These are phyloP conservation scores for Pediacus dermestoides DNA, from an alignment of 2,888 invertebrate genomes.

Conservation along the genomic window DNA sequence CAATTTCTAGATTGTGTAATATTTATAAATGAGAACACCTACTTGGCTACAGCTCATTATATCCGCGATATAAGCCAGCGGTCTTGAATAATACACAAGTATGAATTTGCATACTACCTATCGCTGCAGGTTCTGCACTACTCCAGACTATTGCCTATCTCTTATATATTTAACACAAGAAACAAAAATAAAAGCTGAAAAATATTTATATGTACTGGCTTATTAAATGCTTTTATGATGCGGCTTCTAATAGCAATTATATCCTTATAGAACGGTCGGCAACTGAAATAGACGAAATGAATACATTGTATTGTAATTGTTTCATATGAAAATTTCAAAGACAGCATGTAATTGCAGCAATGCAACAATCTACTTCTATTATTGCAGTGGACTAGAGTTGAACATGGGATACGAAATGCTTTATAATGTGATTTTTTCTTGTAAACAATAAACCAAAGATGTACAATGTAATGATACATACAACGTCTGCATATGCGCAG, in stretches of 20 bases:
- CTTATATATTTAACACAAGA: neutral
- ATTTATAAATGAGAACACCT: slow-evolving; percentile 32
- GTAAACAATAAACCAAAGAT: too few species aligned
- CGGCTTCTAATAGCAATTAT: slow-evolving; percentile 9
- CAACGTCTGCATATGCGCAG: too few species aligned
- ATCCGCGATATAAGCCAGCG: slow-evolving; percentile 23
- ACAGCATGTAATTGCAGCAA: slow-evolving; percentile 9
- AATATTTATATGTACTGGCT: neutral
- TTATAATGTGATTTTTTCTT: too few species aligned
- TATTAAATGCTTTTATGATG: slow-evolving; percentile 2
- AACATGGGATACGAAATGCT: too few species aligned
- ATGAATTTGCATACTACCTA: slow-evolving; percentile 20
- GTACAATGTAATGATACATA: too few species aligned
- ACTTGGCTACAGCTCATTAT: slow-evolving; percentile 30
- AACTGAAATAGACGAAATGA: slow-evolving; percentile 4
- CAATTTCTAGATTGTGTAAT: slow-evolving; percentile 25
- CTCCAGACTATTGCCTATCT: slow-evolving; percentile 1
- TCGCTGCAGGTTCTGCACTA: slow-evolving; percentile 4
- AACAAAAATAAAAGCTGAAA: too few species aligned
- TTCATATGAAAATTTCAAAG: slow-evolving; percentile 6
- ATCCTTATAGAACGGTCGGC: slow-evolving; percentile 4
- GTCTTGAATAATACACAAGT: slow-evolving; percentile 24
- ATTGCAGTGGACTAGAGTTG: too few species aligned
- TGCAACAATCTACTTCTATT: slow-evolving; percentile 2
- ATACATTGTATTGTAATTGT: slow-evolving; percentile 9